Base-by-base conservation (phyloP, 2,113 vertebrate species). In the Gambusia affinis region DNA sequence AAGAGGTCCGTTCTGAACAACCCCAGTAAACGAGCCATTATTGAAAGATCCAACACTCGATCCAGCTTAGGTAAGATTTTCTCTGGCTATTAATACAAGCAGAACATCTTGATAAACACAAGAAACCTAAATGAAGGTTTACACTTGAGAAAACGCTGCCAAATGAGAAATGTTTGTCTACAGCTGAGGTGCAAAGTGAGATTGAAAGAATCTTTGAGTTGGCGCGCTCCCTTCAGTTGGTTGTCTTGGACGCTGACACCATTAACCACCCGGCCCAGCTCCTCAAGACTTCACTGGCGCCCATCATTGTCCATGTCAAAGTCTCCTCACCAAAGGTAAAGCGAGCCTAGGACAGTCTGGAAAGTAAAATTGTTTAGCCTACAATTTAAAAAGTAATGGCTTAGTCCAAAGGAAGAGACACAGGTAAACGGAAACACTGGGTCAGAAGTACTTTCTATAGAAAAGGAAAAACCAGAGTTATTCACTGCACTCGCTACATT, bases 251-350 rank as follows among this genome's bases (percentile, higher is more conserved):
- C 0, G 97, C 97, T 0, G 97, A 99, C 93, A 98, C 97, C 90
- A 98, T 98, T 93, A 99, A 99, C 94, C 97, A 98, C 85, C 97
- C 97, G 0, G 95, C 97, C 29, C 97, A 98, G 88, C 95, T 99
- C 67, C 94, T 96, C 86, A 98, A 99, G 92, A 99, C 97, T 0
- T 98, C 97, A 0, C 92, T 99, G 93, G 96, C 97, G 0, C 97
- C 97, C 86, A 98, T 99, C 88, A 96, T 98, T 1, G 97, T 98
- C 89, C 98, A 98, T 70, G 97, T 99, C 79, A 99, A 99, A 91
- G 97, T 99, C 83, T 96, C 97, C 81, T 98, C 97, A 17, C 97
- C 97, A 65, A 99, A 98, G 96, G 97, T 98, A 86, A 42, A 10
- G n/a, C 1, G 1, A 6, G 28, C 17, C 1, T 19, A 11, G 24